Evolutionary conservation across 2,888 invertebrate species (phyloP), one percentile per base, ranked within the genome.

Genomic region (Agonopterix alstromeriana): DNA sequence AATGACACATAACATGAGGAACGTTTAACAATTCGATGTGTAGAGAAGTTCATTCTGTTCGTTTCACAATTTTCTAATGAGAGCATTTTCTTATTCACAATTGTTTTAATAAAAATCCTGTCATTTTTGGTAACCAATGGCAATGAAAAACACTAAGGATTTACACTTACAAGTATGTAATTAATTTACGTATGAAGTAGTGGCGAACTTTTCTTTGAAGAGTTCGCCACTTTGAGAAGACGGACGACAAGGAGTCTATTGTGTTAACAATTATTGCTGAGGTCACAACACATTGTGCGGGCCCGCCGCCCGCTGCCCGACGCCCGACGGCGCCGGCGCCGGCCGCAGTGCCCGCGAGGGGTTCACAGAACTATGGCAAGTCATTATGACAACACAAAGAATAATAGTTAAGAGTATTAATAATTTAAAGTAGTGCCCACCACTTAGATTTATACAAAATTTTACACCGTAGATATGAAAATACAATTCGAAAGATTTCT

Each of bases 41-140:
- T 77, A 73, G 65, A 71, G 62, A 70, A 77, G 78, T 71, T 61
- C 58, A 64, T 72, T 73, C 84, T 79, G 78, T 77, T 78, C 70
- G 63, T 73, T 75, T 73, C 73, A 65, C 74, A 70, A 80, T 75
- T 71, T 66, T 69, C 84, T 76, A 83, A 85, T 73, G 70, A 73
- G 78, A 83, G 81, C 60, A 63, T 74, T 8, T 49, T 73, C 74
- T 80, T 85, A 86, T 83, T 84, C 85, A 86, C 82, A 83, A 84
- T 77, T 73, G 75, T 83, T 78, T 82, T 66, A 79, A 73, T 81
- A 79, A 79, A 78, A 76, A 84, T 88, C 87, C 87, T 88, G 87
- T 88, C 86, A 85, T 85, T 85, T 85, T 86, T 87, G 87, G 87
- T 88, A 88, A 88, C 87, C 85, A 84, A 87, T 88, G 86, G 85